phyloP scores from a whole-genome alignment of 1,140 invertebrate species.

The Chrysopa pallens region DNA sequence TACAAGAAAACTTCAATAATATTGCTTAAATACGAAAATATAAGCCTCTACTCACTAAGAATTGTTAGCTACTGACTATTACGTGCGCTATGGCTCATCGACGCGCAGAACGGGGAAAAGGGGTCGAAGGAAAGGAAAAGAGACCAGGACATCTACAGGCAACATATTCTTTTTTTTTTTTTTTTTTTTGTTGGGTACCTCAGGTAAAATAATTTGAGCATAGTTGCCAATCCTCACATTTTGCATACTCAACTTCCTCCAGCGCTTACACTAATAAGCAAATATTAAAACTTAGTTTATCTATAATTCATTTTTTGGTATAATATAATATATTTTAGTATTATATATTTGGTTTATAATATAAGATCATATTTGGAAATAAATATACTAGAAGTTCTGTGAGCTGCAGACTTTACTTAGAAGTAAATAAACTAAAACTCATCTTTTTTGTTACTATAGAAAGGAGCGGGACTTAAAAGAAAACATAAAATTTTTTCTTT shows the following conservation, averaged over 20 bases:
- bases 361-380: too few relatives aligned
- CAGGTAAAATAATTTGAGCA: conserved; percentile 4
- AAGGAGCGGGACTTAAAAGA: too few relatives aligned
- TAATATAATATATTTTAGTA: too few relatives aligned
- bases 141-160: conserved; percentile 5
- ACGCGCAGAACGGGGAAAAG: not conserved
- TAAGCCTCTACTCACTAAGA: not conserved
- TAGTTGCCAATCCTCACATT: conserved; percentile 6
- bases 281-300: too few relatives aligned
- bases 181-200: conserved; percentile 4
- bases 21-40: not conserved
- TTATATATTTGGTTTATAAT: too few relatives aligned
- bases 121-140: conserved; percentile 1
- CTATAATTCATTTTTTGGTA: too few relatives aligned
- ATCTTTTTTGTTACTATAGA: too few relatives aligned
- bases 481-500: too few relatives aligned
- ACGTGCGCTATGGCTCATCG: not conserved
- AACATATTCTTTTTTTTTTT: conserved; percentile 4
- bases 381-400: too few relatives aligned
- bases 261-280: conserved; percentile 8
- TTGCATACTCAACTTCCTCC: conserved; percentile 8
- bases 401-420: too few relatives aligned
- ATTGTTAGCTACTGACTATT: not conserved
- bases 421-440: too few relatives aligned
- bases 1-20: not conserved